Base-by-base conservation (phyloP, 2,113 vertebrate genomes). In the Dinomys branickii region DNA sequence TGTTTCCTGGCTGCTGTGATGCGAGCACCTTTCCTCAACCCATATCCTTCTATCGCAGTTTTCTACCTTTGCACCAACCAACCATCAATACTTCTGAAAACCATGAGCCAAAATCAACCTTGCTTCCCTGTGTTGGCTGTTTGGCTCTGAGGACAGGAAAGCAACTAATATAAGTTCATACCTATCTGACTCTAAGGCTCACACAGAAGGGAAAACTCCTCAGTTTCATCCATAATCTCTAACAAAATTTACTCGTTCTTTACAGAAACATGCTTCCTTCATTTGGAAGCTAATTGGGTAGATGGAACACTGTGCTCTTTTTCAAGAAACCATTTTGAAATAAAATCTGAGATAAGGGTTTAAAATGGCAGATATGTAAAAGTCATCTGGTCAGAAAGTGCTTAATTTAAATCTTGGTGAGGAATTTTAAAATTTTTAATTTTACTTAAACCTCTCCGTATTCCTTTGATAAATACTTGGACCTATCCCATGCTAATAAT, bases 401-500 rank as follows among this genome's bases (percentile, higher is more conserved):
- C 30, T 89, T 95, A 52, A 93, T 80, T 87, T 95, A 86, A 96
- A 92, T 56, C 6, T 12, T 67, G 19, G 78, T 59, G 67, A 28
- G 9, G 22, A 88, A 77, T 71, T 84, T 96, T 63, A 2, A 30
- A 26, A 7, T 73, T 47, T 59, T 84, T 73, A 75, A 92, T 96
- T 94, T 92, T 85, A 14, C 33, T 85, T 89, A 52, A 85, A 54
- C 9, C 10, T 94, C 75, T 19, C 47, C 61, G 16, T 73, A 73
- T 50, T 9, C 17, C 28, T 93, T 93, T n/a, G 28, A 20, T 63
- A 94, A 78, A 92, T 63, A 91, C 30, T 22, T 44, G 30, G 35
- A 19, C 33, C 12, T 85, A 41, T 61, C 35, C 65, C 47, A 78
- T 73, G 41, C 47, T 94, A 63, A 58, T 59, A 90, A 77, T 2